These are phyloP conservation scores for Pectinophora gossypiella DNA, from an alignment of 1,140 invertebrate species.

Conservation along the genomic window DNA sequence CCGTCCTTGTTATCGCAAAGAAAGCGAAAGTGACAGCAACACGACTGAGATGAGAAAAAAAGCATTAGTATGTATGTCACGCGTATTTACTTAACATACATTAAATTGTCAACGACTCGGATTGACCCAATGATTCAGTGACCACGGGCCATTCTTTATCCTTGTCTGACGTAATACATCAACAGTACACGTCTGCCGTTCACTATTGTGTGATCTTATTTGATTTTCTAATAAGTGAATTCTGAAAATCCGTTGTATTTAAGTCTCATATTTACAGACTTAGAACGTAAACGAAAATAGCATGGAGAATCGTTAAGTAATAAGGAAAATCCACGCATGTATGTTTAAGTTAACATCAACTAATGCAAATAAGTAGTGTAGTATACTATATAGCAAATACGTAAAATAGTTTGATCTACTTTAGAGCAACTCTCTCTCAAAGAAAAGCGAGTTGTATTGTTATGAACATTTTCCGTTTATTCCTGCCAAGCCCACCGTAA, in stretches of 20 bases:
- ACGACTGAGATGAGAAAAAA: background rate
- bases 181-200: background rate
- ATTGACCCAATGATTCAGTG: constrained; percentile 69
- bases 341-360: too few species aligned
- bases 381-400: too few species aligned
- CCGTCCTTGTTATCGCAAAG: background rate
- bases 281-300: too few species aligned
- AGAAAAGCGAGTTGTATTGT: too few species aligned
- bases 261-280: too few species aligned
- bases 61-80: background rate
- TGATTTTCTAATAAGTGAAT: constrained; percentile 10
- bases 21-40: background rate
- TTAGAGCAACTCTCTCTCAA: too few species aligned
- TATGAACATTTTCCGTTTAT: background rate
- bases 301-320: too few species aligned
- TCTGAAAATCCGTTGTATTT: background rate
- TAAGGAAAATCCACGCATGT: too few species aligned
- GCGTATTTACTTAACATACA: constrained; percentile 47
- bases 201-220: too few species aligned
- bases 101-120: constrained; percentile 62
- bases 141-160: constrained; percentile 60
- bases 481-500: background rate
- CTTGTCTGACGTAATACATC: constrained; percentile 55
- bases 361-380: too few species aligned
- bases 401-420: too few species aligned